These are phyloP conservation scores for Oriolus oriolus DNA, from an alignment of 2,113 vertebrate species.

Conservation along the genomic window DNA sequence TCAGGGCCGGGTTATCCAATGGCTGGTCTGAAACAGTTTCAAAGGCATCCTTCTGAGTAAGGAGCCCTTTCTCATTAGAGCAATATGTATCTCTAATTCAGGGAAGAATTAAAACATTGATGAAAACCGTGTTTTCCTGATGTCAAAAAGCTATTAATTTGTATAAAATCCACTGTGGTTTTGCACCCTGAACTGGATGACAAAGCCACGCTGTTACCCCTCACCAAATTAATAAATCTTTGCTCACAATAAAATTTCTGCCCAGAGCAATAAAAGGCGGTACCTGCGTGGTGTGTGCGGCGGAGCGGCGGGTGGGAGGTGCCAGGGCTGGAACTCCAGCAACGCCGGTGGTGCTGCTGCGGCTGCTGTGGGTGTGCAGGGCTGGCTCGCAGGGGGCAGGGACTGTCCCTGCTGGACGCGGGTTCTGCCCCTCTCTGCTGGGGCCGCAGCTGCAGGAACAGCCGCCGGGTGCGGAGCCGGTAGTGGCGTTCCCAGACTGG, in stretches of 20 bases:
- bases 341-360: neutral
- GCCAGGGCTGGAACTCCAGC: rapidly evolving
- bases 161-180: neutral
- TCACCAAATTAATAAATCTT: neutral
- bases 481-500: rapidly evolving
- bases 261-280: neutral
- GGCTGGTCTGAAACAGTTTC: slow-evolving; percentile 1
- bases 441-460: neutral
- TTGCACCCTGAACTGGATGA: neutral
- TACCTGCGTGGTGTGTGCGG: neutral
- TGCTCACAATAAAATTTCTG: neutral
- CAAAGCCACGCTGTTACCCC: neutral
- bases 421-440: neutral
- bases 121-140: neutral
- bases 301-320: rapidly evolving
- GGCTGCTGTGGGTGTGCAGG: neutral
- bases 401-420: rapidly evolving
- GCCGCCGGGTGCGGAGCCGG: rapidly evolving
- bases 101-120: neutral
- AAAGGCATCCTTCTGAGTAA: slow-evolving; percentile 1
- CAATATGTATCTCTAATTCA: neutral
- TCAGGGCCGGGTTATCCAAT: neutral
- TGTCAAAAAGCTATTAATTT: neutral
- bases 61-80: neutral
- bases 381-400: neutral